A percentile compares a stretch with the other conserved stretches of the same genome.
Conservation (phyloP, 1,140 invertebrate genomes). For the Metopolophium dirhodum region DNA sequence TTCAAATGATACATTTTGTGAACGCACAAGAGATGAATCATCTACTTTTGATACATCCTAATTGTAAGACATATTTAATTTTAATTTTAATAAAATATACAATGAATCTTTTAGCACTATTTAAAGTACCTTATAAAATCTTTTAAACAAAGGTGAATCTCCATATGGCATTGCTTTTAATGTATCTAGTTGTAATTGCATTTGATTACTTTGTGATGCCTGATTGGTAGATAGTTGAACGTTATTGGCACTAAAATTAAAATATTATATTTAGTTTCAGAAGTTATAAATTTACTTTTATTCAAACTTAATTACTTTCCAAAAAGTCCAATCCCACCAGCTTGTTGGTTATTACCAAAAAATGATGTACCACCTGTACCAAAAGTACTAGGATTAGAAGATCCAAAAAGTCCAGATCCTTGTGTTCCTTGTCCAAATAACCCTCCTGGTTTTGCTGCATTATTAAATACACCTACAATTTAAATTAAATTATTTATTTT, state of each 20-base stretch:
- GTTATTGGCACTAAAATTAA: constrained; percentile 40
- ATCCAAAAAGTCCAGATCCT: constrained; percentile 60
- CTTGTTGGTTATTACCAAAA: constrained; percentile 32
- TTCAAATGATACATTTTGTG: constrained; percentile 51
- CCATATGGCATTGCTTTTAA: constrained; percentile 78
- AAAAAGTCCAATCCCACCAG: constrained; percentile 50
- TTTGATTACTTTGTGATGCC: constrained; percentile 66
- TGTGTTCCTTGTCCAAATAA: constrained; percentile 67
- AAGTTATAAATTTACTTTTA: background rate
- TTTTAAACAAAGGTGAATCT: constrained; percentile 76
- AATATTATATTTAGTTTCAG: background rate
- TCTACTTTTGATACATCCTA: constrained; percentile 53
- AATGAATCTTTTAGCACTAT: background rate
- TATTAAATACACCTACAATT: constrained; percentile 60
- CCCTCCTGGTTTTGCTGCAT: constrained; percentile 65
- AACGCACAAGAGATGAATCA: constrained; percentile 42
- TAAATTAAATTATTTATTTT: background rate
- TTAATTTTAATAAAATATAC: background rate
- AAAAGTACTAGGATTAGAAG: constrained; percentile 57
- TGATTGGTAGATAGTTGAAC: constrained; percentile 34
- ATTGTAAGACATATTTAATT: background rate
- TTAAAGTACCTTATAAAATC: constrained; percentile 51
- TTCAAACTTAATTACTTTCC: constrained; percentile 35
- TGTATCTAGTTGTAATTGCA: constrained; percentile 64
- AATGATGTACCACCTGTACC: constrained; percentile 60